Base-by-base conservation (phyloP, 2,113 vertebrate genomes). In the Mirza zaza region DNA sequence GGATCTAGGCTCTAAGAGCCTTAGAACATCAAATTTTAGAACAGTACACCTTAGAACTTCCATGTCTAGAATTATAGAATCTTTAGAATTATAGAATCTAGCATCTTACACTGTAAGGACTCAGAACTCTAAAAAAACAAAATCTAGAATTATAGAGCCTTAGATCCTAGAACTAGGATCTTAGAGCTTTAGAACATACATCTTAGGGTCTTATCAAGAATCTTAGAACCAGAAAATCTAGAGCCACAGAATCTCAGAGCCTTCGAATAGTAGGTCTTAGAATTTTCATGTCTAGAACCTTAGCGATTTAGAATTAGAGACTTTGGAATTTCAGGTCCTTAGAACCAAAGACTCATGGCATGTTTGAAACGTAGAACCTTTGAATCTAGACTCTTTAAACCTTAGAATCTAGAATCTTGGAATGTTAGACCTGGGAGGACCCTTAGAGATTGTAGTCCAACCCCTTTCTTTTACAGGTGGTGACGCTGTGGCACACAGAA, bases 321-420 rank as follows among this genome's bases (percentile, higher is more conserved):
- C 79, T 76, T 94, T 94, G 84, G 96, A 63, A 93, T 91, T 82
- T 70, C 13, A 42, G 63, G 32, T 84, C 83, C 95, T 90, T 80
- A 71, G 89, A 97, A 52, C 29, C 63, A 80, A 94, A 95, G 61
- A 94, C 20, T 88, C 52, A 36, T 45, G 71, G 48, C 45, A 94
- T 87, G 80, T 90, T 63, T 94, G 93, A 90, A 86, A 96, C 45
- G 32, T 71, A 68, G 82, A 87, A 90, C 45, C 76, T 89, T 91
- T 81, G 34, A 87, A 45, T 81, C 25, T 86, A 91, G 89, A 87
- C 29, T 81, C 77, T 76, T 91, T 73, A 59, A 87, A 68, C 32
- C 45, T 87, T 91, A 91, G 79, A 91, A 75, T 91, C 85, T 87
- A 93, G 88, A 95, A 83, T n/a, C 81, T 65, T 93, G 79, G 89